A percentile compares a stretch with the other conserved stretches of the same genome.
phyloP scores from a whole-genome alignment of 2,888 invertebrate species.

The Anagyrus pseudococci region DNA sequence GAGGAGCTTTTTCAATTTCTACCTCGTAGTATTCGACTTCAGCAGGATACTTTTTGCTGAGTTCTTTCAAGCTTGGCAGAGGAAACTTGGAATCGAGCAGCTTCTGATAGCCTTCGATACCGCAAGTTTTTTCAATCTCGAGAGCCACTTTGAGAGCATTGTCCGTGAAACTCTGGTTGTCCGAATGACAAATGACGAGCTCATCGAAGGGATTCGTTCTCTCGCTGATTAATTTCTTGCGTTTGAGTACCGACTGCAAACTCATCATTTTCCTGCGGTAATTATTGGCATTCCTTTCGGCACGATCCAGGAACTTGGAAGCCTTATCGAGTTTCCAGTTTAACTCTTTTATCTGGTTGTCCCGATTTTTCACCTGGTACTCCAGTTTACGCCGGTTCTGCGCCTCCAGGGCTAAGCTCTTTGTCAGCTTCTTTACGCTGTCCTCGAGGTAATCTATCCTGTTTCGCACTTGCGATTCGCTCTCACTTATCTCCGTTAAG shows the following conservation, averaged over 20 bases:
- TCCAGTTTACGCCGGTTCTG: conserved; percentile 50
- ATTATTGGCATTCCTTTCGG: conserved; percentile 54
- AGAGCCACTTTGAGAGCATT: conserved; percentile 43
- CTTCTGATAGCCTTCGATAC: conserved; percentile 48
- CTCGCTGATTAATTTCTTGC: conserved; percentile 48
- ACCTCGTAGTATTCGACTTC: conserved; percentile 14
- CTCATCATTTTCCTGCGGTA: conserved; percentile 53
- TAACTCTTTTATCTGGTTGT: conserved; percentile 55
- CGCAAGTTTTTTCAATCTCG: conserved; percentile 48
- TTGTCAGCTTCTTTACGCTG: conserved; percentile 51
- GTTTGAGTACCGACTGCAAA: conserved; percentile 51
- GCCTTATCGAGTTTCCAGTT: conserved; percentile 58
- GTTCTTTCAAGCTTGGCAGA: conserved; percentile 45
- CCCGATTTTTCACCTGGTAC: conserved; percentile 50
- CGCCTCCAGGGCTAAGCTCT: conserved; percentile 47
- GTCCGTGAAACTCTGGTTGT: conserved; percentile 47
- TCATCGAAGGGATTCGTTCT: conserved; percentile 46
- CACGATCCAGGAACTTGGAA: conserved; percentile 55
- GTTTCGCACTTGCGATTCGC: conserved; percentile 44
- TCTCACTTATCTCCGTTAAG: neutral
- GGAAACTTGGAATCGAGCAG: conserved; percentile 50
- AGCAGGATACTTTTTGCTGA: conserved; percentile 38
- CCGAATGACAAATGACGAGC: conserved; percentile 42
- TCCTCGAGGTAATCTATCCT: conserved; percentile 50
- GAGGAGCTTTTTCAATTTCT: neutral